phyloP scores from a whole-genome alignment of 2,113 vertebrate genomes.

The Paedocypris sp. region DNA sequence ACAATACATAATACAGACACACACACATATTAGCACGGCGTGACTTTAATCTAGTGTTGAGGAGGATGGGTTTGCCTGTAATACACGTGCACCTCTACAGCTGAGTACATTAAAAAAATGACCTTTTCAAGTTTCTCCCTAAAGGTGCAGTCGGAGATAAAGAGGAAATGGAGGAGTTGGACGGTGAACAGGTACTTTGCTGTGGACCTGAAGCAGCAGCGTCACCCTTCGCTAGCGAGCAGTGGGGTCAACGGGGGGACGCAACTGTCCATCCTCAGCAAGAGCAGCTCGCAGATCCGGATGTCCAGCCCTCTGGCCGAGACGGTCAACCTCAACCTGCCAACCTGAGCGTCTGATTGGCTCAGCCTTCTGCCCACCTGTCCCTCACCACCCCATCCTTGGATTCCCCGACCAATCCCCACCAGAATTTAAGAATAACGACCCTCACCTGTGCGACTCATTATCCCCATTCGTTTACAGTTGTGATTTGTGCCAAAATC shows the following conservation, averaged over 20 bases:
- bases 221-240: slow-evolving; percentile 96
- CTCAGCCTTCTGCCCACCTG: not conserved
- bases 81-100: slow-evolving; percentile 51
- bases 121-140: slow-evolving; percentile 80
- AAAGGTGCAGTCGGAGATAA: slow-evolving; percentile 99
- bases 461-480: no score
- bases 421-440: no score
- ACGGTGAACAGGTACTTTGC: slow-evolving; percentile 98
- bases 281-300: slow-evolving; percentile 99
- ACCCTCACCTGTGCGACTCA: no score
- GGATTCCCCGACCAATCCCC: not conserved
- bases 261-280: slow-evolving; percentile 97
- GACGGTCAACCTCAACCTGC: slow-evolving; percentile 74
- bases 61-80: not conserved
- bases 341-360: slow-evolving; percentile 70
- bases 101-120: slow-evolving; percentile 74
- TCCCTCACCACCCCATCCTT: slow-evolving; percentile 18
- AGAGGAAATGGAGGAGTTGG: slow-evolving; percentile 99
- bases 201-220: slow-evolving; percentile 98
- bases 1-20: no score
- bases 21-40: no score
- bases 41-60: no score
- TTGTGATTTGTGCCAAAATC: slow-evolving; percentile 12
- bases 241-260: slow-evolving; percentile 96
- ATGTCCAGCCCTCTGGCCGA: slow-evolving; percentile 93